Base-by-base conservation (phyloP, 2,888 invertebrate species). In the Pseudococcus jackbeardsleyi region DNA sequence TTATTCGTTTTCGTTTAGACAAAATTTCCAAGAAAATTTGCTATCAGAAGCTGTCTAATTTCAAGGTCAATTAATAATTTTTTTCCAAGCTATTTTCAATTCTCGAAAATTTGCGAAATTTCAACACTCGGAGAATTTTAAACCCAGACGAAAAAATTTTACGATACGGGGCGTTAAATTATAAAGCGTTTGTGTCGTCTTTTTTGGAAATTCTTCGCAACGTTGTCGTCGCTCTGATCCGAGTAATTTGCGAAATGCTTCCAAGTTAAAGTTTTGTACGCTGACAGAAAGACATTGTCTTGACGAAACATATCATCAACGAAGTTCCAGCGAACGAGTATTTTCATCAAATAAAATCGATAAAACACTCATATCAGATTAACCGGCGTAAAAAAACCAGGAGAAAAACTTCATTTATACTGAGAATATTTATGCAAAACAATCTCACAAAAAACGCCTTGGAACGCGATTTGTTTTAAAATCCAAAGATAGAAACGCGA, bases 241-340 rank as follows among this genome's bases (percentile, higher is more conserved):
- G 22, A 64, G 64, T 64, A 64, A 64, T 64, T 64, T 64, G 15
- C 22, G 64, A 64, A 64, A 64, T 64, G 19, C 22, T 64, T 64
- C 22, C 1, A 19, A 9, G 64, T 64, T 64, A 22, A 64, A 64
- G 64, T 64, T 64, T 64, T 22, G 11, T 22, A 64, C 1, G 22
- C 22, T 64, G 64, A 64, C 64, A 64, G 64, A 64, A 64, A 64
- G 64, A 64, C 64, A 64, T 64, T 64, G 64, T 64, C 64, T 64
- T 64, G 64, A 64, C 22, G 22, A 64, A 64, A 64, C 64, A 64
- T 64, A 64, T 64, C 64, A 64, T 64, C 64, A 64, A 64, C 64
- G 19, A 64, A 64, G 22, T 64, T 8, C 19, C 64, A 11, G 1
- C 19, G 15, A 64, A 64, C 19, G 9, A 64, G 19, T 64, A 64